Evolutionary conservation across 2,797 vertebrate genomes (phyloP).

Genomic region (Orestias chungarensis): DNA sequence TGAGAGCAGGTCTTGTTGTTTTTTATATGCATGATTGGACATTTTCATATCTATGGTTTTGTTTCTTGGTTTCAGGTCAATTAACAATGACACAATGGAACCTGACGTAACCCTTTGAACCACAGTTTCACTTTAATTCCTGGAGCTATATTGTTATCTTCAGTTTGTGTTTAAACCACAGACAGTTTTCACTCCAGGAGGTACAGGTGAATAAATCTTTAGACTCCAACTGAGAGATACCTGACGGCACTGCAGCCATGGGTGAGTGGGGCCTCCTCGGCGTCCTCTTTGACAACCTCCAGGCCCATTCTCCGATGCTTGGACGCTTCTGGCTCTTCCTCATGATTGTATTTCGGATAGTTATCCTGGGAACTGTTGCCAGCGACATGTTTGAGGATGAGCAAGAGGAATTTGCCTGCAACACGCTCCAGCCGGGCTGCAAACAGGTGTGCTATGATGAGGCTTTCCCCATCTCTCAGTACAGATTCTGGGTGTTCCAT

Average conservation of each 20-base stretch:
- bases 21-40: slow-evolving; percentile 1
- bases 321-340: slow-evolving; percentile 93
- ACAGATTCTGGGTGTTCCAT: slow-evolving; percentile 96
- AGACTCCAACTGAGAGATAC: background rate
- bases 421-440: slow-evolving; percentile 93
- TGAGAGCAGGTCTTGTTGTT: background rate
- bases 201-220: background rate
- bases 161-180: slow-evolving; percentile 28
- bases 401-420: slow-evolving; percentile 91
- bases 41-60: background rate
- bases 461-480: slow-evolving; percentile 94
- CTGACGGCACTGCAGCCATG: slow-evolving; percentile 70
- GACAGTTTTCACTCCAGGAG: background rate
- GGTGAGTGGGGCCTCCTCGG: slow-evolving; percentile 88
- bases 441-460: slow-evolving; percentile 90
- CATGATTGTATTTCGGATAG: slow-evolving; percentile 91
- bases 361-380: slow-evolving; percentile 91
- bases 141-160: background rate
- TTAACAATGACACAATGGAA: background rate
- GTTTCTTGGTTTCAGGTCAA: slow-evolving; percentile 32
- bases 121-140: background rate
- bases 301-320: slow-evolving; percentile 89
- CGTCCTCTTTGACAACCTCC: slow-evolving; percentile 83
- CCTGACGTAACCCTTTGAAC: background rate
- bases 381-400: slow-evolving; percentile 92